Evolutionary conservation across 2,888 invertebrate genomes (phyloP).

Genomic region (Agrochola lota): DNA sequence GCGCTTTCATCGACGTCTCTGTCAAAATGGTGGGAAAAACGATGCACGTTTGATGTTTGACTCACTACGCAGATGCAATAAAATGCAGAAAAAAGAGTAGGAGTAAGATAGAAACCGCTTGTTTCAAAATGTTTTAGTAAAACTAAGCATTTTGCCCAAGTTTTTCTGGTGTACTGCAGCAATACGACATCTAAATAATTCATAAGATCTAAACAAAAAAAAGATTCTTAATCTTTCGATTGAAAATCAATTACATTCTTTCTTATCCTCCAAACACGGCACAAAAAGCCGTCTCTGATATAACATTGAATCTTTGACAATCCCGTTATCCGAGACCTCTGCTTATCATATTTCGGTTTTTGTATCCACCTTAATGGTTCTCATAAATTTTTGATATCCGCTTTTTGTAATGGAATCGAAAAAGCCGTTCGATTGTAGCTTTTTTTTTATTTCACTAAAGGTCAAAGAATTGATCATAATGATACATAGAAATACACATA

Average conservation of each 20-base stretch:
- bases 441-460: slow-evolving; percentile 31
- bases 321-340: slow-evolving; percentile 79
- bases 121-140: background rate
- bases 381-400: slow-evolving; percentile 88
- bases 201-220: slow-evolving; percentile 38
- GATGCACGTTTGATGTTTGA: background rate
- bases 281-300: slow-evolving; percentile 58
- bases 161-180: slow-evolving; percentile 3
- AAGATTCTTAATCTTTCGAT: slow-evolving; percentile 47
- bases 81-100: background rate
- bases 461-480: background rate
- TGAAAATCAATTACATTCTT: slow-evolving; percentile 58
- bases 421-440: slow-evolving; percentile 50
- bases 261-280: slow-evolving; percentile 22
- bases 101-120: background rate
- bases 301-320: slow-evolving; percentile 75
- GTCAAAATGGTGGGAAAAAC: no score
- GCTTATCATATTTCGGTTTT: slow-evolving; percentile 80
- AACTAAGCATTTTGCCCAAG: background rate
- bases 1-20: background rate
- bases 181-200: slow-evolving; percentile 51
- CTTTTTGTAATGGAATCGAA: slow-evolving; percentile 71
- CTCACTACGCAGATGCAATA: background rate
- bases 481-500: no score
- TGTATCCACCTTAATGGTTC: slow-evolving; percentile 85